Base-by-base conservation (phyloP, 2,888 invertebrate species). In the Vesta saturnalis region DNA sequence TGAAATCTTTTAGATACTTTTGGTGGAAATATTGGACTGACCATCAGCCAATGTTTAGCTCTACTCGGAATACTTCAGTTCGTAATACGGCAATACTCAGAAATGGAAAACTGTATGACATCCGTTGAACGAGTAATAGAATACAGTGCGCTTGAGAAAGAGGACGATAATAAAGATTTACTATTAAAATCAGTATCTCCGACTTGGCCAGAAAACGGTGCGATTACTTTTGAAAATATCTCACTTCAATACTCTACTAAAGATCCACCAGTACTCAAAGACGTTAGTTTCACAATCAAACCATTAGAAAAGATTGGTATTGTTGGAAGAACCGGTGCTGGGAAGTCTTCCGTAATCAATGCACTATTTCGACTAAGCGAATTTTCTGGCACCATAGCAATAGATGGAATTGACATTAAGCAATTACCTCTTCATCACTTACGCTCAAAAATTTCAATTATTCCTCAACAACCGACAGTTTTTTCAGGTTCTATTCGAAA, bases 401-500 rank as follows among this genome's bases (percentile, higher is more conserved):
- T 98, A 74, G 98, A 98, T 82, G 91, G 87, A 0, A 86, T 92
- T 1, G 90, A 93, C 78, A 92, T 91, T 0, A 87, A 87, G 0
- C 82, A 85, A 5, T 81, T 97, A 70, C 94, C 94, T 0, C 85
- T 94, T 22, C 91, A 91, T 77, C 88, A 92, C 79, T 86, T 94
- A 12, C 88, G 94, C 60, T 89, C 91, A 35, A 91, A 89, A 79
- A 88, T 95, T 72, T 93, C 94, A 12, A 94, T 95, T 77, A 94
- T 95, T 62, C 94, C 94, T 0, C 94, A 95, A 82, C 94, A 94
- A 79, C 94, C 95, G 0, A 93, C 94, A 59, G 84, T 95, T 56
- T 94, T 97, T 84, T 93, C 94, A 0, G 96, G 95, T 39, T 91
- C 94, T 1, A 88, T 97, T 86, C 86, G 96, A 1, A 92, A 91